phyloP scores from a whole-genome alignment of 2,888 invertebrate genomes.

The Cyaniris semiargus region DNA sequence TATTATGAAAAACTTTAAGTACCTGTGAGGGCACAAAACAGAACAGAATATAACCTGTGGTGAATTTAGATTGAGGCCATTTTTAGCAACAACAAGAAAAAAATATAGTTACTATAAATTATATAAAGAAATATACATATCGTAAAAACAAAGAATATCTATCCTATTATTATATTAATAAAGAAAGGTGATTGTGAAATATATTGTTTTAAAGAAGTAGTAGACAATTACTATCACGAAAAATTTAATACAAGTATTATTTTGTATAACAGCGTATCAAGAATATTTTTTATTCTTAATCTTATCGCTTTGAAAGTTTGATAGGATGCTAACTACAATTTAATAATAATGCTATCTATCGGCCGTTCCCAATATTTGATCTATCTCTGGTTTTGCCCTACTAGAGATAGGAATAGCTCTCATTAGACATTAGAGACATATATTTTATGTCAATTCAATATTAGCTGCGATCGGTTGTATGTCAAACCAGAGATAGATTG shows the following conservation, averaged over 20 bases:
- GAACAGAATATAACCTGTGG: neutral
- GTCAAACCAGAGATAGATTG: too few relatives aligned
- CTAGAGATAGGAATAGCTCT: too few relatives aligned
- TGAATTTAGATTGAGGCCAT: neutral
- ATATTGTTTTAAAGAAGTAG: neutral
- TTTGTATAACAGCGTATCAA: conserved; percentile 23
- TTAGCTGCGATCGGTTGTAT: too few relatives aligned
- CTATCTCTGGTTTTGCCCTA: too few relatives aligned
- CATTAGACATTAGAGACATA: too few relatives aligned
- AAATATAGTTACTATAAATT: neutral
- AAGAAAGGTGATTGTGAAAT: neutral
- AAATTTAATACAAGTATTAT: neutral
- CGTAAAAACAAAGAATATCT: too few relatives aligned
- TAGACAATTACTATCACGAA: neutral
- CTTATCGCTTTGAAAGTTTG: neutral
- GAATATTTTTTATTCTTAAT: conserved; percentile 12
- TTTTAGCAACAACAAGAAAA: neutral
- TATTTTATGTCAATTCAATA: too few relatives aligned
- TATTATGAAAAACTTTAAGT: conserved; percentile 13
- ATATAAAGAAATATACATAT: neutral
- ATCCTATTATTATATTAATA: too few relatives aligned
- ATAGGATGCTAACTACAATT: neutral
- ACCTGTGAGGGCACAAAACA: conserved; percentile 13
- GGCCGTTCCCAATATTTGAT: too few relatives aligned
- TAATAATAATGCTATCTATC: neutral